Evolutionary conservation across 2,113 vertebrate species (phyloP).

Genomic region (Rhinolophus sinicus): DNA sequence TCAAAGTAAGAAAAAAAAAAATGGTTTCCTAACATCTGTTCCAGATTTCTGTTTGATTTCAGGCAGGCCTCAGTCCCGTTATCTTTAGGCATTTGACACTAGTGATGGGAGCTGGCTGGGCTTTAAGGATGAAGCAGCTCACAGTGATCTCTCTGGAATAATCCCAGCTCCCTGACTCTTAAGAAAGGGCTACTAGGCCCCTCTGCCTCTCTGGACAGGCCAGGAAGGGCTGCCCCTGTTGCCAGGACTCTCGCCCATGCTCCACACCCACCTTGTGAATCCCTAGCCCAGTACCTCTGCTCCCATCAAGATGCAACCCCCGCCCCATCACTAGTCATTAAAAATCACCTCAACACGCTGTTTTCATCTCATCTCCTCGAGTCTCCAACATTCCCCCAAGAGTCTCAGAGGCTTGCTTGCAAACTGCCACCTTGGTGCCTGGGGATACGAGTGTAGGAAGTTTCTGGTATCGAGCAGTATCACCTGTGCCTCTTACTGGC

Average conservation of each 20-base stretch:
- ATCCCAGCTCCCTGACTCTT: neutral
- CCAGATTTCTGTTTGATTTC: conserved; percentile 80
- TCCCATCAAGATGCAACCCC: neutral
- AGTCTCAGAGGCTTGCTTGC: neutral
- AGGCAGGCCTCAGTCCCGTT: conserved; percentile 67
- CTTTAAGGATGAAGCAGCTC: conserved; percentile 62
- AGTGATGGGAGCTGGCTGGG: conserved; percentile 56
- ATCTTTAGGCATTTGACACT: conserved; percentile 75
- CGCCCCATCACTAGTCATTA: neutral
- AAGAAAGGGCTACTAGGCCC: neutral
- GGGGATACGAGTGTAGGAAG: neutral
- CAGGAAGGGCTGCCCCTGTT: neutral
- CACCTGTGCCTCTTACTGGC: neutral
- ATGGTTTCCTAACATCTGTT: conserved; percentile 81
- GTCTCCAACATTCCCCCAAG: neutral
- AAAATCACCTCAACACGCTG: neutral
- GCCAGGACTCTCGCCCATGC: neutral
- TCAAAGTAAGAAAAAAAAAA: conserved; percentile 46
- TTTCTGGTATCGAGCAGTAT: neutral
- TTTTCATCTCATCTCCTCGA: neutral
- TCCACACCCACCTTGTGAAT: too few species aligned
- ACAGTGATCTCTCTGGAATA: neutral
- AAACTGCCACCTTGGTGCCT: neutral
- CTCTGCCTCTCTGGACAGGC: neutral
- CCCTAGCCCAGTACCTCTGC: neutral